phyloP scores from a whole-genome alignment of 2,888 invertebrate genomes.

The Hypercompe scribonia region DNA sequence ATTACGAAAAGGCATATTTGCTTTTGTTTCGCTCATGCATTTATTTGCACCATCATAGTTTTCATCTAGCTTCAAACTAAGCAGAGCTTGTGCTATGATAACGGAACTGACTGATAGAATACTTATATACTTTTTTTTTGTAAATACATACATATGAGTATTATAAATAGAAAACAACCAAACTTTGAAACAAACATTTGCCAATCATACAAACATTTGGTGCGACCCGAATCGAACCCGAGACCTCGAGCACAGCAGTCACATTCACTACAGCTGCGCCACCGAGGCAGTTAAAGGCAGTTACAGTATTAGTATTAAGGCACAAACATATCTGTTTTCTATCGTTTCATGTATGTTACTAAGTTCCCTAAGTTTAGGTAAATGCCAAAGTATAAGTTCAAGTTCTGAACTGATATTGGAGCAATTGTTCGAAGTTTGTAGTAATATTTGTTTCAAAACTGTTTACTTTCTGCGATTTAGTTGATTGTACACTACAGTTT shows the following conservation, averaged over 20 bases:
- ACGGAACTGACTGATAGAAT: no score
- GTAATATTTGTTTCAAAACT: conserved; percentile 7
- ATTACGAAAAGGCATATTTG: not conserved
- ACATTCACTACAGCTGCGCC: no score
- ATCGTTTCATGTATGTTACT: not conserved
- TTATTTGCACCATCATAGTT: not conserved
- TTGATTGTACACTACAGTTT: not conserved
- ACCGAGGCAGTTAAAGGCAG: no score
- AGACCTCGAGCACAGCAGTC: no score
- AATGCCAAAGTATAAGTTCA: not conserved
- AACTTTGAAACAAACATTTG: no score
- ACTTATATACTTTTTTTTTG: no score
- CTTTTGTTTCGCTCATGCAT: not conserved
- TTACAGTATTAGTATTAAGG: not conserved
- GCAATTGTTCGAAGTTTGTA: not conserved
- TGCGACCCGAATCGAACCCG: no score
- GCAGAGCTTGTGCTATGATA: no score
- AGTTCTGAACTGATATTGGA: conserved; percentile 16
- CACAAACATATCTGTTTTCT: not conserved
- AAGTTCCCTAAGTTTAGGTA: not conserved
- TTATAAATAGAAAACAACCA: no score
- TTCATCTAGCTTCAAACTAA: no score
- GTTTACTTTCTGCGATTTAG: not conserved
- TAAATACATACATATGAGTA: no score
- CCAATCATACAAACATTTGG: no score